Conservation (phyloP, 2,797 vertebrate species). For the Parotocinclus haroldoi region DNA sequence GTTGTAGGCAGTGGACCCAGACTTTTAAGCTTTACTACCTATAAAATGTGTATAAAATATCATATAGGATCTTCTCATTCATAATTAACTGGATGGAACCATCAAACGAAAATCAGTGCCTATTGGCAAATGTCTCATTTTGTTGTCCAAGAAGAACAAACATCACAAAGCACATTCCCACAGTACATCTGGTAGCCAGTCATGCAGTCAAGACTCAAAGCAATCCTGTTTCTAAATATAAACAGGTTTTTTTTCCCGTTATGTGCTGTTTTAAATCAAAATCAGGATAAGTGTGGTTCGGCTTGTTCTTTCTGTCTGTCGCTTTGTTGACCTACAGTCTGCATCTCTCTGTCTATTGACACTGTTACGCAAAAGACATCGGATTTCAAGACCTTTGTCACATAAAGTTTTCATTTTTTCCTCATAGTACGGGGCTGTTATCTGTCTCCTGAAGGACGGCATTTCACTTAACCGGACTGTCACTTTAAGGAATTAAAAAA, state of each 20-base stretch:
- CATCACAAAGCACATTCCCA: no score
- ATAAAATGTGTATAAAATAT: no score
- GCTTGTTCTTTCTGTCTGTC: background rate
- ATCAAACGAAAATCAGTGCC: no score
- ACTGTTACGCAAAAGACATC: slow-evolving; percentile 29
- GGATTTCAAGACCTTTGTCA: slow-evolving; percentile 21
- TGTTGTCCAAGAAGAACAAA: no score
- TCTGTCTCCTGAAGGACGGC: background rate
- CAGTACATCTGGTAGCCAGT: no score
- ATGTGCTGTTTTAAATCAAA: slow-evolving; percentile 7
- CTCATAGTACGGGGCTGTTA: slow-evolving; percentile 1
- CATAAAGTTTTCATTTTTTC: background rate
- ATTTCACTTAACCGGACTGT: background rate
- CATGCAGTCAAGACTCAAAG: no score
- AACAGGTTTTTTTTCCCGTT: background rate
- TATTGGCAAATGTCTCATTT: no score
- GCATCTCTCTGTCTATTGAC: slow-evolving; percentile 33
- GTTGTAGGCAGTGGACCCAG: no score
- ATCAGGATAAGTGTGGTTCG: background rate
- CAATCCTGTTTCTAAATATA: no score
- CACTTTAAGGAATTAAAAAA: background rate
- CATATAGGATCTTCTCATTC: no score
- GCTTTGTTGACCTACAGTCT: slow-evolving; percentile 19
- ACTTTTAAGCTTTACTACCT: no score
- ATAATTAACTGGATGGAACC: no score